A percentile compares a stretch with the other conserved stretches of the same genome.
Evolutionary conservation across 2,113 vertebrate species (phyloP).

Genomic region (Chaetura pelagica): DNA sequence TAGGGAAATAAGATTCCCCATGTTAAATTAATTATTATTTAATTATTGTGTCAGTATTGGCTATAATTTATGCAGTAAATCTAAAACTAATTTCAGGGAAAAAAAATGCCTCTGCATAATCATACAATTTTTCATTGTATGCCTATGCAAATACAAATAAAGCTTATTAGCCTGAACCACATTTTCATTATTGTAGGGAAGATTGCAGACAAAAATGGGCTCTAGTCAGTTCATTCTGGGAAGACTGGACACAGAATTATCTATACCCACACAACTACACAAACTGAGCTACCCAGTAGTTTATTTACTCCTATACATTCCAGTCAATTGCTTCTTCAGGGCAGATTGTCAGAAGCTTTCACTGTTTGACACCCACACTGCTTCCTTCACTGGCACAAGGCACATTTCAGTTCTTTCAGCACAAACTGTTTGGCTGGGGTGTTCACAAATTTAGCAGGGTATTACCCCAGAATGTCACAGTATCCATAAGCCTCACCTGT

Average conservation of each 20-base stretch:
- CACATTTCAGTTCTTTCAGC: neutral
- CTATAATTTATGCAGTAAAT: neutral
- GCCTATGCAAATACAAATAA: neutral
- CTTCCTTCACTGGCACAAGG: neutral
- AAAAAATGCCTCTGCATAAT: neutral
- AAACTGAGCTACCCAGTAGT: neutral
- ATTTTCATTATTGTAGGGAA: neutral
- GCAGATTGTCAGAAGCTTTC: neutral
- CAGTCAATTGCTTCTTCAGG: neutral
- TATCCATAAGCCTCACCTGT: neutral
- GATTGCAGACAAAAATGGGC: neutral
- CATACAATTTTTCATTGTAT: neutral
- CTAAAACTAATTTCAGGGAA: neutral
- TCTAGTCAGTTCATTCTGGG: neutral
- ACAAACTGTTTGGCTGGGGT: neutral
- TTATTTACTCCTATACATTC: neutral
- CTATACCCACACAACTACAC: neutral
- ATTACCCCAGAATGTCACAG: neutral
- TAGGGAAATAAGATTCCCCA: neutral
- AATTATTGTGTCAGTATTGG: neutral
- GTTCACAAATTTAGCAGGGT: neutral
- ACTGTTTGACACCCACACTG: neutral
- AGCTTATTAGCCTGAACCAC: neutral
- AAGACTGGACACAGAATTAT: neutral
- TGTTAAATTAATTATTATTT: neutral